Evolutionary conservation across 2,888 invertebrate species (phyloP).

Genomic region (Synergus laeviventris): DNA sequence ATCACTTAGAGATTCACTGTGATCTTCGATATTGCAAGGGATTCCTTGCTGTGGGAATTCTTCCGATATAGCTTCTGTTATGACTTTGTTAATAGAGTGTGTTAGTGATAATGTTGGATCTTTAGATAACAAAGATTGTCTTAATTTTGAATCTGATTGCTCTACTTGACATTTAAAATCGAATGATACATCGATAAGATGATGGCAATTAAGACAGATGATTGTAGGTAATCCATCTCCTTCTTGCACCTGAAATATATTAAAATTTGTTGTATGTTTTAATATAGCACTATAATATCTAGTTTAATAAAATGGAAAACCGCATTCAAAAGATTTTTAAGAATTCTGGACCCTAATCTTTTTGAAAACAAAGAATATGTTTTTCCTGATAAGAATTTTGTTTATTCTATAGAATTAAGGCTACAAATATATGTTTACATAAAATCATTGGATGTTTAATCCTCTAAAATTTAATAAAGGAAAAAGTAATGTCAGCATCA

Average conservation of each 20-base stretch:
- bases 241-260: constrained; percentile 62
- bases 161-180: constrained; percentile 69
- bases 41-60: constrained; percentile 18
- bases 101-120: constrained; percentile 1
- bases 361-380: too few species aligned
- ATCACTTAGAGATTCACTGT: constrained; percentile 7
- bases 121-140: constrained; percentile 44
- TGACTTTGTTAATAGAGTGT: constrained; percentile 31
- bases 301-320: too few species aligned
- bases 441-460: too few species aligned
- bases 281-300: too few species aligned
- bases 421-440: too few species aligned
- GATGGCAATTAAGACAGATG: constrained; percentile 65
- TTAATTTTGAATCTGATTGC: constrained; percentile 65
- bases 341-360: too few species aligned
- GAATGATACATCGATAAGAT: constrained; percentile 65
- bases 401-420: too few species aligned
- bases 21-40: not conserved
- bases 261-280: too few species aligned
- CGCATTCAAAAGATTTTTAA: too few species aligned
- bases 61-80: constrained; percentile 23
- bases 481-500: not conserved
- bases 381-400: too few species aligned
- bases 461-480: not conserved
- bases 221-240: constrained; percentile 68